These are phyloP conservation scores for Apis laboriosa DNA, from an alignment of 1,140 invertebrate genomes.

Conservation along the genomic window DNA sequence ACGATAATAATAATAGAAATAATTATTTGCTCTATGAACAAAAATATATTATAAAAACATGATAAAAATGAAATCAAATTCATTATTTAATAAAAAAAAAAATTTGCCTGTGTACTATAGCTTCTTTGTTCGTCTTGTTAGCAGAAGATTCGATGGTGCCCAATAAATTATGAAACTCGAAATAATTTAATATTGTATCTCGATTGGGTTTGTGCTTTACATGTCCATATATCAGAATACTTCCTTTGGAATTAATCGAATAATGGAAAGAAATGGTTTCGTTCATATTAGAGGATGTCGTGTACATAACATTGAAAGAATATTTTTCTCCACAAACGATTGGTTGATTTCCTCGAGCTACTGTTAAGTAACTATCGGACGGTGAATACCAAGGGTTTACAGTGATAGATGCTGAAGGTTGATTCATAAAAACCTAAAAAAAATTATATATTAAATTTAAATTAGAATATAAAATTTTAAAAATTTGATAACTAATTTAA, in stretches of 20 bases:
- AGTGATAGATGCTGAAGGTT: slow-evolving; percentile 77
- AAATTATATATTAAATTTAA: not conserved
- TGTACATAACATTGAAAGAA: slow-evolving; percentile 79
- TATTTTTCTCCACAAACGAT: slow-evolving; percentile 77
- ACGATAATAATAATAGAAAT: too few relatives aligned
- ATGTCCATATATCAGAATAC: slow-evolving; percentile 75
- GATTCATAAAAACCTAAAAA: slow-evolving; percentile 77
- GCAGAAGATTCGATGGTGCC: slow-evolving; percentile 67
- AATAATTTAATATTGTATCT: slow-evolving; percentile 75
- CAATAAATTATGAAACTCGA: slow-evolving; percentile 75
- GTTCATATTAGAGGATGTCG: slow-evolving; percentile 62
- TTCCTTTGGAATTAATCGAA: slow-evolving; percentile 77
- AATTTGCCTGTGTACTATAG: slow-evolving; percentile 70
- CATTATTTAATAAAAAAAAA: not conserved
- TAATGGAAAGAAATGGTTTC: slow-evolving; percentile 77
- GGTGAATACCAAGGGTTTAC: slow-evolving; percentile 79
- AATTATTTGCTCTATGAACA: too few relatives aligned
- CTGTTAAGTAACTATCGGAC: slow-evolving; percentile 76
- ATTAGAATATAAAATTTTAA: not conserved
- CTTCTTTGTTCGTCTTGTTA: slow-evolving; percentile 66
- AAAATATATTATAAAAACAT: too few relatives aligned
- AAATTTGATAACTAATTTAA: not conserved
- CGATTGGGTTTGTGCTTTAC: slow-evolving; percentile 74
- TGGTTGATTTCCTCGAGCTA: slow-evolving; percentile 74
- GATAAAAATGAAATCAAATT: too few relatives aligned